Conservation (phyloP, 1,140 invertebrate genomes). For the Micrasema longulum region DNA sequence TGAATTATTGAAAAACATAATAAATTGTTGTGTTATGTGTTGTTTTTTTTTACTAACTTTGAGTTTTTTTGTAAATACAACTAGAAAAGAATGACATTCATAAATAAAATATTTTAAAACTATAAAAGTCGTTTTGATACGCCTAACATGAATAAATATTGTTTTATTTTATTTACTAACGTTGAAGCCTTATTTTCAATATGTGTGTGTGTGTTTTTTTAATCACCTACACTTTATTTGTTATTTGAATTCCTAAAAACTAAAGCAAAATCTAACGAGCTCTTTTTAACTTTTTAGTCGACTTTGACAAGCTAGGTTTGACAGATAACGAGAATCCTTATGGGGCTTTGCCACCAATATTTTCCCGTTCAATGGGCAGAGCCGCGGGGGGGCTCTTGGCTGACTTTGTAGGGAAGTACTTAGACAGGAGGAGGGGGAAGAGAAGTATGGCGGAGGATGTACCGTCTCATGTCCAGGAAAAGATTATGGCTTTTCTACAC, state of each 20-base stretch:
- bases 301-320: conserved; percentile 84
- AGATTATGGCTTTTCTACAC: conserved; percentile 67
- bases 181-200: too few relatives aligned
- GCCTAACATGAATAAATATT: too few relatives aligned
- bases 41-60: too few relatives aligned
- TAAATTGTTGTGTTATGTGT: too few relatives aligned
- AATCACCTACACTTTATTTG: background rate
- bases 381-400: conserved; percentile 76
- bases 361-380: conserved; percentile 78
- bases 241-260: background rate
- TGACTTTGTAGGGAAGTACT: conserved; percentile 78
- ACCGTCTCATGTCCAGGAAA: conserved; percentile 60
- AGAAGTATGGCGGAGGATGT: conserved; percentile 63
- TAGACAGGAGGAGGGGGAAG: conserved; percentile 75
- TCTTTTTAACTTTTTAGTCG: conserved; percentile 75
- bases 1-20: too few relatives aligned
- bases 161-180: too few relatives aligned
- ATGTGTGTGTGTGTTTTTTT: conserved; percentile 11
- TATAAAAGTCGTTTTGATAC: too few relatives aligned
- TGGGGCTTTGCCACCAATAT: conserved; percentile 79
- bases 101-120: too few relatives aligned
- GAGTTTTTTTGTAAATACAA: too few relatives aligned
- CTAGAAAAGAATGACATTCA: too few relatives aligned
- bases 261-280: too few relatives aligned
- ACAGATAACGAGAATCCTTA: conserved; percentile 89